Evolutionary conservation across 2,113 vertebrate species (phyloP).

Genomic region (Tonatia bakeri): DNA sequence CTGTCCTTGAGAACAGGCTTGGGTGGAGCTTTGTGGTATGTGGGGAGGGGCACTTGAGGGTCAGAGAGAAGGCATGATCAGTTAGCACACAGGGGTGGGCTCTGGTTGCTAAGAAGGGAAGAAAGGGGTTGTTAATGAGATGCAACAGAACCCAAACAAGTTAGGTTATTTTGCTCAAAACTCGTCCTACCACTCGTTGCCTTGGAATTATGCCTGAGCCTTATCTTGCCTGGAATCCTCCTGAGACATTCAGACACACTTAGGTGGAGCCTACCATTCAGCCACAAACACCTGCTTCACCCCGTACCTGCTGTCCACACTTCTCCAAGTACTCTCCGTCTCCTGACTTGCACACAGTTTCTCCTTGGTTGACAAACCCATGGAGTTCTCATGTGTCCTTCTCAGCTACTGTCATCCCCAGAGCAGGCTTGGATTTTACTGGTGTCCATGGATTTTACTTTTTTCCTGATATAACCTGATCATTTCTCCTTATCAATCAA

Average conservation of each 20-base stretch:
- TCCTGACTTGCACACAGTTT: background rate
- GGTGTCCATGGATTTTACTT: background rate
- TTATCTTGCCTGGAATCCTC: background rate
- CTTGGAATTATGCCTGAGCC: background rate
- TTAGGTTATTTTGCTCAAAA: background rate
- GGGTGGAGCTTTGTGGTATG: background rate
- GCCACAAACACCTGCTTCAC: background rate
- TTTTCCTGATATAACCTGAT: background rate
- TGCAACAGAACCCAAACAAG: background rate
- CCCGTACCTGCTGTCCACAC: background rate
- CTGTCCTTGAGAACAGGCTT: background rate
- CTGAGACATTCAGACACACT: background rate
- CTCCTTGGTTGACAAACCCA: background rate
- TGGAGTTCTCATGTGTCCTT: fast-evolving
- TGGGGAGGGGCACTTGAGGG: fast-evolving
- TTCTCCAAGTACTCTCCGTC: background rate
- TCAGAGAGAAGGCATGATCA: background rate
- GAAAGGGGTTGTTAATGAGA: background rate
- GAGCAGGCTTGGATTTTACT: background rate
- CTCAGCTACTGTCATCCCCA: background rate
- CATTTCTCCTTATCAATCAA: background rate
- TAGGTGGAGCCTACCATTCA: background rate
- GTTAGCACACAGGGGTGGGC: too few relatives aligned
- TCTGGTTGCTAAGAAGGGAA: background rate
- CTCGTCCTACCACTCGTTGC: background rate